phyloP scores from a whole-genome alignment of 1,140 invertebrate species.

The Macrocentrus cingulum region DNA sequence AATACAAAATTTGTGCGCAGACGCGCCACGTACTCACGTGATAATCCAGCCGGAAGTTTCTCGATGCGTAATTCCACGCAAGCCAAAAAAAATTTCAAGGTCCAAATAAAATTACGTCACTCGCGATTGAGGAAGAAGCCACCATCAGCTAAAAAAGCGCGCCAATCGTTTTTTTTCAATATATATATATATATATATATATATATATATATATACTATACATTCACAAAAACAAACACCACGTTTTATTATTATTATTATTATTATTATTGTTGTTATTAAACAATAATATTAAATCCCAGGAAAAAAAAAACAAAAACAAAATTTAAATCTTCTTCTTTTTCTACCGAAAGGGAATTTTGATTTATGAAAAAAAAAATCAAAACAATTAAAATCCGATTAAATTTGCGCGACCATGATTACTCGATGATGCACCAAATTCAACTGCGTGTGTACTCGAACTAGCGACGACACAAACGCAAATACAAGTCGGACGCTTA shows the following conservation, averaged over 20 bases:
- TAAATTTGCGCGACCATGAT: background rate
- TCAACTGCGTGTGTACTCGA: background rate
- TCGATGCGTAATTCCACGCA: constrained; percentile 20
- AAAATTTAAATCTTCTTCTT: too few species aligned
- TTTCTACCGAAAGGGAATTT: too few species aligned
- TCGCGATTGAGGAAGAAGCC: constrained; percentile 18
- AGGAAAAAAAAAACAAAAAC: too few species aligned
- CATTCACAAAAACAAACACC: too few species aligned
- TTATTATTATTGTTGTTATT: too few species aligned
- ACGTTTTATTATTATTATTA: too few species aligned
- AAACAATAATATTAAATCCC: too few species aligned
- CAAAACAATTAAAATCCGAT: too few species aligned
- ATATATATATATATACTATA: too few species aligned
- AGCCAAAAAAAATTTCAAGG: constrained; percentile 20
- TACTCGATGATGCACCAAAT: background rate
- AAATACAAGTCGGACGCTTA: constrained; percentile 28
- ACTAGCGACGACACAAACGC: constrained; percentile 23
- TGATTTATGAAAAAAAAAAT: too few species aligned
- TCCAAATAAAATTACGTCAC: constrained; percentile 18
- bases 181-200: constrained; percentile 4
- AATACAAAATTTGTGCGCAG: constrained; percentile 5
- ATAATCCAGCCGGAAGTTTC: constrained; percentile 12
- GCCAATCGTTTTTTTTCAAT: constrained; percentile 24
- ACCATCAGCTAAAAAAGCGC: constrained; percentile 17
- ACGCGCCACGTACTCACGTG: constrained; percentile 14